These are phyloP conservation scores for Champsocephalus gunnari DNA, from an alignment of 2,797 vertebrate species.

Conservation along the genomic window DNA sequence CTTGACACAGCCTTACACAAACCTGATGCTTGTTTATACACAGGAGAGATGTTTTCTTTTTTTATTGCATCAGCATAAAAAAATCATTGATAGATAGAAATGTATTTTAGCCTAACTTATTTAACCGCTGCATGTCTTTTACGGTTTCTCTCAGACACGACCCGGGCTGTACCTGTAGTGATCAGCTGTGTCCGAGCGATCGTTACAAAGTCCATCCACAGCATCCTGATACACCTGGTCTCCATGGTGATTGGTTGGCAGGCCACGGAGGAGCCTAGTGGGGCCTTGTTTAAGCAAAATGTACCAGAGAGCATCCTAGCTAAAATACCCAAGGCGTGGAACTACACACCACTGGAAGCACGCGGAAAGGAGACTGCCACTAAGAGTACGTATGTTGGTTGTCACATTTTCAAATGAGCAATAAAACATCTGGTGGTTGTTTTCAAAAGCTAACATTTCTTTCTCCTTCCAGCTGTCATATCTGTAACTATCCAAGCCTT, in stretches of 20 bases:
- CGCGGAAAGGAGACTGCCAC: slow-evolving; percentile 76
- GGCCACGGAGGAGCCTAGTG: slow-evolving; percentile 76
- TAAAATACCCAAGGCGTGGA: slow-evolving; percentile 93
- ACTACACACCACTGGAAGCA: slow-evolving; percentile 83
- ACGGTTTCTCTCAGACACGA: slow-evolving; percentile 62
- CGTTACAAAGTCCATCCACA: slow-evolving; percentile 84
- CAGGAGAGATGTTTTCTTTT: no score
- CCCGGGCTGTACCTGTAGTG: slow-evolving; percentile 76
- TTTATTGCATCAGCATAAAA: neutral
- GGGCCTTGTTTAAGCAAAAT: slow-evolving; percentile 70
- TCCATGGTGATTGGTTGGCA: slow-evolving; percentile 86
- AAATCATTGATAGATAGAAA: neutral
- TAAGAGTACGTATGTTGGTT: slow-evolving; percentile 81
- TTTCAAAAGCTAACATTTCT: slow-evolving; percentile 26
- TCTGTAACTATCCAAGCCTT: slow-evolving; percentile 89
- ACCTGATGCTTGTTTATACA: neutral
- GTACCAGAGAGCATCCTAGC: slow-evolving; percentile 86
- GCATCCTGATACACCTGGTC: slow-evolving; percentile 86
- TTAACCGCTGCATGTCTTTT: slow-evolving; percentile 18
- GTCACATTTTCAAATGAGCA: neutral
- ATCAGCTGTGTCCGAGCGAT: slow-evolving; percentile 84
- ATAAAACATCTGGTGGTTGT: neutral
- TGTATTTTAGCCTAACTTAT: neutral
- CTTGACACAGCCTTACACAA: neutral
- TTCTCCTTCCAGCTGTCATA: slow-evolving; percentile 81